phyloP scores from a whole-genome alignment of 2,888 invertebrate species.

The Andrena hattorfiana region DNA sequence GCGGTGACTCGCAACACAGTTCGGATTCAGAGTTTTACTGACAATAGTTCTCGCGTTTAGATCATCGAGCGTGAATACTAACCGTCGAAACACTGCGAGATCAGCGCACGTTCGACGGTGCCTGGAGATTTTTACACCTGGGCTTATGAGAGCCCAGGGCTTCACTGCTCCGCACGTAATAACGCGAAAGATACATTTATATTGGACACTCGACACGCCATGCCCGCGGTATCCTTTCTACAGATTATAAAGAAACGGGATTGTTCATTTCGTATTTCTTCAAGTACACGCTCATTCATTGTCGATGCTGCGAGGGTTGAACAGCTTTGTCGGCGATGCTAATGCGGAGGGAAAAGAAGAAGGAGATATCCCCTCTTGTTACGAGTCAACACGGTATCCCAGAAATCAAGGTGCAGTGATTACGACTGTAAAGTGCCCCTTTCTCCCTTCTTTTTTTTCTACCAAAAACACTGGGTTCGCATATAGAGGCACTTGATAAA shows the following conservation, averaged over 20 bases:
- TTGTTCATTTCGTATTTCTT: not conserved
- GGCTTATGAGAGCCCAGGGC: constrained; percentile 11
- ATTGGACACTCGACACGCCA: not conserved
- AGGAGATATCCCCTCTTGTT: not conserved
- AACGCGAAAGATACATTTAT: not conserved
- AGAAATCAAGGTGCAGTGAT: not conserved
- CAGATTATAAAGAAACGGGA: not conserved
- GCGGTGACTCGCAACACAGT: constrained; percentile 78
- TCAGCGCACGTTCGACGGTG: not conserved
- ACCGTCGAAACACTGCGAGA: constrained; percentile 24
- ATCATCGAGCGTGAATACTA: constrained; percentile 52
- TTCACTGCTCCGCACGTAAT: not conserved
- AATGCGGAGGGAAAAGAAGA: no score
- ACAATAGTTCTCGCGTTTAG: constrained; percentile 71
- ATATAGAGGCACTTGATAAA: not conserved
- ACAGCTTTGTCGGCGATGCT: no score
- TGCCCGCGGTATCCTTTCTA: not conserved
- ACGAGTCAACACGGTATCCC: not conserved
- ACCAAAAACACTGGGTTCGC: not conserved
- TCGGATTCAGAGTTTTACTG: constrained; percentile 81
- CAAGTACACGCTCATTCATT: not conserved
- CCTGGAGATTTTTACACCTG: constrained; percentile 1
- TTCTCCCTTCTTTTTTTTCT: not conserved
- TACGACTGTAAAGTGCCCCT: not conserved
- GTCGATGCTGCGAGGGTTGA: not conserved